Evolutionary conservation across 2,113 vertebrate species (phyloP), one percentile per base, ranked within the genome.

Genomic region (Hystrix brachyura): DNA sequence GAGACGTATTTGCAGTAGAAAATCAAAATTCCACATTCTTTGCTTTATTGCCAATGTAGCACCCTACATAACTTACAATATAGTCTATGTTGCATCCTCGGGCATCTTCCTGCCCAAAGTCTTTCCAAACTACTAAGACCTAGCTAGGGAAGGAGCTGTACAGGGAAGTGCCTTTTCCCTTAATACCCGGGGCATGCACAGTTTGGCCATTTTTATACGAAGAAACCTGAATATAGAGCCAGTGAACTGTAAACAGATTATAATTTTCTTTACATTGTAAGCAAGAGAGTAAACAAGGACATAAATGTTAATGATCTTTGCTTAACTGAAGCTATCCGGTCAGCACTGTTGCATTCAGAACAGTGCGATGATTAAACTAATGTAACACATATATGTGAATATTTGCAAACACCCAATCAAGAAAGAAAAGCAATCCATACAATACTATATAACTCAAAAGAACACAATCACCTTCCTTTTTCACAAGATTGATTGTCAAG

Each of bases 221-320:
- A 79, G 29, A 90, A 32, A 15, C 4, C 9, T 62, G 46, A 93
- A 60, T 60, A 90, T 51, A 51, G 10, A 96, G 57, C 15, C 72
- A 94, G 81, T 51, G n/a, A 80, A 78, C 34, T 85, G 4, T 51
- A 79, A 65, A 43, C 18, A 59, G 34, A 51, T 64, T 23, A 53
- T 34, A 32, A 71, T 92, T 88, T 92, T 94, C 69, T 95, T 91
- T 69, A 94, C 55, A 87, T 25, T 11, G 34, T 90, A 94, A 96
- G 65, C 60, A 85, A n/a, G 23, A 62, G 18, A 84, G 78, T 76
- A 93, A 90, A 34, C 59, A 23, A 43, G 80, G 34, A 38, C 59
- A 48, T 69, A 76, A 34, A 57, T 83, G 21, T 78, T n/a, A 95
- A 62, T 62, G 7, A 57, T 91, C 55, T 85, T 60, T 46, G 12